Conservation (phyloP, 64 coral and sea anemone species). For the Catalaphyllia jardinei region DNA sequence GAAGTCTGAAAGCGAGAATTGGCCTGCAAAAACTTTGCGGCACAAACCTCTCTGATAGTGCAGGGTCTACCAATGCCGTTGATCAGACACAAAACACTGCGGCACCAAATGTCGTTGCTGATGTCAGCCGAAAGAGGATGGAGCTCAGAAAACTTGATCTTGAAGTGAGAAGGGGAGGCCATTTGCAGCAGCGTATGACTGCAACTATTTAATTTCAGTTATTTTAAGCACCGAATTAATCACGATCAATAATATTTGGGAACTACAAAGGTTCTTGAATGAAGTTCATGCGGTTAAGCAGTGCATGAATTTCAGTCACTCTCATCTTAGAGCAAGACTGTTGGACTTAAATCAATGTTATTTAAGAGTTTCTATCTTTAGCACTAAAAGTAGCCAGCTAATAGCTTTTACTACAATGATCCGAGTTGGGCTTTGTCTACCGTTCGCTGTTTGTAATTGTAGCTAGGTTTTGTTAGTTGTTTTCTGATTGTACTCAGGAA, state of each 20-base stretch:
- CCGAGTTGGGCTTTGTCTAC: no score
- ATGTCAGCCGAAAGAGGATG: neutral
- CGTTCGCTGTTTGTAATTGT: no score
- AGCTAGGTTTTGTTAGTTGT: no score
- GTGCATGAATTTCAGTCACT: no score
- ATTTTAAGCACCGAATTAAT: neutral
- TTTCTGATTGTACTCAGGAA: no score
- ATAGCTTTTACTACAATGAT: no score
- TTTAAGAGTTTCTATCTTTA: no score
- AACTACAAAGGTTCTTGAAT: no score
- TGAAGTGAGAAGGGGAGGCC: neutral
- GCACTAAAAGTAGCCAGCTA: no score
- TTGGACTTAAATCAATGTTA: no score
- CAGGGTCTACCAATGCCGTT: neutral
- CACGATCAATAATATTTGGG: neutral
- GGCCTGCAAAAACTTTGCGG: neutral
- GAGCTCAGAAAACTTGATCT: neutral
- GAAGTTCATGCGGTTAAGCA: no score
- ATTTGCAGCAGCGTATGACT: neutral
- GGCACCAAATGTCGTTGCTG: neutral
- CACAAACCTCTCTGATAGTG: neutral
- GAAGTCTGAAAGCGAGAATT: constrained; percentile 30
- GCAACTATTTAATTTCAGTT: neutral
- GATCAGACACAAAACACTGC: neutral
- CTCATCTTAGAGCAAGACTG: no score